A percentile compares a stretch with the other conserved stretches of the same genome.
Evolutionary conservation across 2,888 invertebrate genomes (phyloP).

Genomic region (Catocala nupta): DNA sequence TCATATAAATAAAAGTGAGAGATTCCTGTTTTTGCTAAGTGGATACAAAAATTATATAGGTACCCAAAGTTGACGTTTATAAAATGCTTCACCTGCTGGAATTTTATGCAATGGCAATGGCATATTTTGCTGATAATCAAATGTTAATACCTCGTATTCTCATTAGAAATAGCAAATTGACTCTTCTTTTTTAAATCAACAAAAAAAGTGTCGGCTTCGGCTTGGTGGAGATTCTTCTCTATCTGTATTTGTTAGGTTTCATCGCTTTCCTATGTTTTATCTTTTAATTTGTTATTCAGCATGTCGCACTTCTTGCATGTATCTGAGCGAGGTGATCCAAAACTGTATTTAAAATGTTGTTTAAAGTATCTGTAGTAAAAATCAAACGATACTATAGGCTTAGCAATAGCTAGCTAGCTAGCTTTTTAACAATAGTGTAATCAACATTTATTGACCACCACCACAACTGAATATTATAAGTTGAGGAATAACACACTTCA

Average conservation of each 20-base stretch:
- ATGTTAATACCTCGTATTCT: constrained; percentile 14
- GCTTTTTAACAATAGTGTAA: no score
- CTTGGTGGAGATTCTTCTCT: constrained; percentile 13
- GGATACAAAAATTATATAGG: constrained; percentile 14
- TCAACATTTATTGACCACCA: no score
- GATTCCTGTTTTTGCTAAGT: constrained; percentile 15
- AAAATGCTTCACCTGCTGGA: constrained; percentile 18
- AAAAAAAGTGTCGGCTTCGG: constrained; percentile 13
- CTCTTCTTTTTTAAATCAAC: constrained; percentile 16
- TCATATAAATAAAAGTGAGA: constrained; percentile 20
- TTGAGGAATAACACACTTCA: no score
- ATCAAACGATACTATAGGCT: constrained; percentile 19
- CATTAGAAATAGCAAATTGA: constrained; percentile 12
- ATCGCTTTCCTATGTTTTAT: constrained; percentile 15
- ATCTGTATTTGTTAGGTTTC: constrained; percentile 8
- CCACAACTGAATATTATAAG: no score
- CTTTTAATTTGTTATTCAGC: constrained; percentile 8
- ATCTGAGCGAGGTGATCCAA: constrained; percentile 19
- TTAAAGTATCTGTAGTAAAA: constrained; percentile 22
- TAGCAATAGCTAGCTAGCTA: no score
- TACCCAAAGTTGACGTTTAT: constrained; percentile 19
- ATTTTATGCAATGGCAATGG: constrained; percentile 16
- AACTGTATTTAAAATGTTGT: constrained; percentile 22
- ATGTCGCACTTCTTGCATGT: constrained; percentile 21
- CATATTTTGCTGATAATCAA: constrained; percentile 15